Percentiles rank a stretch among this genome's conserved stretches.
Evolutionary conservation across 2,888 invertebrate species (phyloP).

Genomic region (Laspeyria flexula): DNA sequence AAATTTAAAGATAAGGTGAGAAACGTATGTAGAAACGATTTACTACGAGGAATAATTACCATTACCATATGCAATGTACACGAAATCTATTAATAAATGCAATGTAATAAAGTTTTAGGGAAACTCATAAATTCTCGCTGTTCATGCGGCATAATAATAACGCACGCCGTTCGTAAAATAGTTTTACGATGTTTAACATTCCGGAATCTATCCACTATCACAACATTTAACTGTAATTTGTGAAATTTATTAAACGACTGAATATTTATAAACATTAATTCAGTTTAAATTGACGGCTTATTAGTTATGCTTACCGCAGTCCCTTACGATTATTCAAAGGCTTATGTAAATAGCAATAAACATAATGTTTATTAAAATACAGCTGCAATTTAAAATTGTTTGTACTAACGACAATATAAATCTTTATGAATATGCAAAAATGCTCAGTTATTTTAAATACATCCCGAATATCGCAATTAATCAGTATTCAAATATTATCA

Average conservation of each 20-base stretch:
- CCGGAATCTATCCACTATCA: constrained; percentile 56
- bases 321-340: constrained; percentile 27
- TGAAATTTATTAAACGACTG: constrained; percentile 52
- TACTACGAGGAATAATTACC: too few species aligned
- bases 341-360: constrained; percentile 1
- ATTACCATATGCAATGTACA: constrained; percentile 15
- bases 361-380: constrained; percentile 16
- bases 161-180: constrained; percentile 69
- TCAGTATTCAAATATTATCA: too few species aligned
- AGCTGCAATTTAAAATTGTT: constrained; percentile 19
- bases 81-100: constrained; percentile 47
- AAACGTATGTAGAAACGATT: too few species aligned
- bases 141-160: constrained; percentile 67
- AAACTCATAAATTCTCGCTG: constrained; percentile 71
- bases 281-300: constrained; percentile 23
- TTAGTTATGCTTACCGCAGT: constrained; percentile 25
- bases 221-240: constrained; percentile 56
- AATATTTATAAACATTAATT: constrained; percentile 32
- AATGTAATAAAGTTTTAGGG: constrained; percentile 61
- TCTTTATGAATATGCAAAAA: too few species aligned
- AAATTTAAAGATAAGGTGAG: too few species aligned
- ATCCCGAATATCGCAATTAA: too few species aligned
- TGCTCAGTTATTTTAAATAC: too few species aligned
- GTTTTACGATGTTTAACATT: constrained; percentile 71
- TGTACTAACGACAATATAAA: too few species aligned